Evolutionary conservation across 2,797 vertebrate species (phyloP).

Genomic region (Emys orbicularis): DNA sequence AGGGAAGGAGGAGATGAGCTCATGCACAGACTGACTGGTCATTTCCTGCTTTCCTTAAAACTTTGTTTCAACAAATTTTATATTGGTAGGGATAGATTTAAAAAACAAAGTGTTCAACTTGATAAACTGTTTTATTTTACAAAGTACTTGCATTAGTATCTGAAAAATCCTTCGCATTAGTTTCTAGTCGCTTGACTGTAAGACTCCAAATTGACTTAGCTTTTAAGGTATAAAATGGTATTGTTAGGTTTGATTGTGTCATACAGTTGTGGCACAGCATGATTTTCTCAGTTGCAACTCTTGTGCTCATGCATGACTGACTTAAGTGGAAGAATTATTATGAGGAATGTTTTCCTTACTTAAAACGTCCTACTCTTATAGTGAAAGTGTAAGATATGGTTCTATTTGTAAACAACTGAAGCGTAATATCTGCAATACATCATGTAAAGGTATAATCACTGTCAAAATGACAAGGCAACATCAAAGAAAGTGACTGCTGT

Average conservation of each 20-base stretch:
- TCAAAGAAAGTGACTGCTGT: slow-evolving; percentile 76
- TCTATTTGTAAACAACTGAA: slow-evolving; percentile 85
- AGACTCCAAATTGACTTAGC: neutral
- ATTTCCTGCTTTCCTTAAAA: neutral
- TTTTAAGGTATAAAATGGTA: slow-evolving; percentile 25
- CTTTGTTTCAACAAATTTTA: neutral
- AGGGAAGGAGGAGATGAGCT: too few relatives aligned
- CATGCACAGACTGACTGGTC: neutral
- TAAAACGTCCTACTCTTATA: slow-evolving; percentile 60
- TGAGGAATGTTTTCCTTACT: slow-evolving; percentile 69
- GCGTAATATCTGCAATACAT: slow-evolving; percentile 77
- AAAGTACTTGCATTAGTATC: neutral
- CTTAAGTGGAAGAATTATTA: slow-evolving; percentile 67
- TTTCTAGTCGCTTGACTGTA: slow-evolving; percentile 13
- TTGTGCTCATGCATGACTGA: slow-evolving; percentile 46
- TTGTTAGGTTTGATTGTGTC: neutral
- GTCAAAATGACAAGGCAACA: slow-evolving; percentile 79
- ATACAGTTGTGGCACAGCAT: neutral
- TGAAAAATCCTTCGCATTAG: neutral
- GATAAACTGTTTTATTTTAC: neutral
- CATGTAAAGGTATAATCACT: slow-evolving; percentile 84
- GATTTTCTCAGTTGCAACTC: slow-evolving; percentile 11
- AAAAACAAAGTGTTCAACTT: slow-evolving; percentile 17
- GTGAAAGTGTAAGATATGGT: slow-evolving; percentile 62
- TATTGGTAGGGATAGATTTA: neutral